These are phyloP conservation scores for Neolamprologus modestus DNA, from an alignment of 2,113 vertebrate genomes.

Conservation along the genomic window DNA sequence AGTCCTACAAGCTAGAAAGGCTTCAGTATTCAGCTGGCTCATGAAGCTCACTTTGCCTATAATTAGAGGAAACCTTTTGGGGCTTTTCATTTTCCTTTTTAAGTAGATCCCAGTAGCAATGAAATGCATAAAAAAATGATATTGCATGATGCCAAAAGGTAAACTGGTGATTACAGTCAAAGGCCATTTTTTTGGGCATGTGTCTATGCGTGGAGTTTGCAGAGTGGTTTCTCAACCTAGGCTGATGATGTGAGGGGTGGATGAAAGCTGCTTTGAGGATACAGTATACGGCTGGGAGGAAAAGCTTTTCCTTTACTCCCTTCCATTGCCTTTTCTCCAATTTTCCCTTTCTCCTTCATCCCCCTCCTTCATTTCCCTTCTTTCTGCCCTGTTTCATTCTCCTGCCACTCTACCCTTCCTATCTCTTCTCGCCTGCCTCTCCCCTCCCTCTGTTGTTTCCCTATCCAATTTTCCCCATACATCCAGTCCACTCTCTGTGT, in stretches of 20 bases:
- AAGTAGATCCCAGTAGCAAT: neutral
- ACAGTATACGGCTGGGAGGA: neutral
- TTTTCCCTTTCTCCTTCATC: constrained; percentile 21
- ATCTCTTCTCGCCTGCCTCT: constrained; percentile 32
- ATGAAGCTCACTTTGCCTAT: neutral
- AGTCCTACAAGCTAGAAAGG: neutral
- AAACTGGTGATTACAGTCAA: constrained; percentile 35
- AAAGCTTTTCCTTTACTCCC: constrained; percentile 25
- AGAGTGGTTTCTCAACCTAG: constrained; percentile 12
- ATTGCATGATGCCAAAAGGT: constrained; percentile 22
- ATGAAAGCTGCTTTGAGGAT: constrained; percentile 63
- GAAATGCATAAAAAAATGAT: constrained; percentile 8
- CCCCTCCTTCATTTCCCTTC: constrained; percentile 12
- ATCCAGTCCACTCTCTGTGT: constrained; percentile 18
- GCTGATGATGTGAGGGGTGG: constrained; percentile 38
- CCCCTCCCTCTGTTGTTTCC: constrained; percentile 42
- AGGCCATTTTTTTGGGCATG: constrained; percentile 3
- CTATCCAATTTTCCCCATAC: constrained; percentile 40
- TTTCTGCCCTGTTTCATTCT: constrained; percentile 7
- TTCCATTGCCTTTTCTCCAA: constrained; percentile 31
- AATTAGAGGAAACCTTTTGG: constrained; percentile 25
- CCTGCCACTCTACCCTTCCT: constrained; percentile 24
- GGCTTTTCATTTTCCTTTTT: neutral
- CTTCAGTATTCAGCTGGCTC: neutral
- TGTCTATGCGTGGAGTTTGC: neutral